Evolutionary conservation across 1,140 invertebrate species (phyloP), one percentile per base, ranked within the genome.

Genomic region (Pseudachorutes palmiensis): DNA sequence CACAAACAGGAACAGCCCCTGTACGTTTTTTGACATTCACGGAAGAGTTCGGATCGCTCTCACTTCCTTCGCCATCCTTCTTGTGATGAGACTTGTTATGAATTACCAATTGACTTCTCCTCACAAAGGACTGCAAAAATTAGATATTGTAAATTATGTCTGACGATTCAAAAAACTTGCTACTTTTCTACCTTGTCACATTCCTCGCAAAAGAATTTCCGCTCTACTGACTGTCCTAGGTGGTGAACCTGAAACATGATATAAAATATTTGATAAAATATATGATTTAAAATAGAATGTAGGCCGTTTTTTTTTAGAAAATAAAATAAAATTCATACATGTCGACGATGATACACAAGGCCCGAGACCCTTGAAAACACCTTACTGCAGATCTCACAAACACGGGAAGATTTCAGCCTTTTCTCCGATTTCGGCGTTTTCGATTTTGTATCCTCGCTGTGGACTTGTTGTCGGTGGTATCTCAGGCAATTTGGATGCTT

Each of bases 401-500:
- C 24, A 5, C 12, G 12, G 5, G 51, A 55, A 19, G 36, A 45
- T 45, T 45, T 19, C 9, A 19, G 19, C 19, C 19, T 55, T 12
- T 55, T 55, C 51, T 26, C 24, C 51, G 24, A 12, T 55, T 16
- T 24, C 51, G 19, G 36, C 19, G 5, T 41, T 41, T 19, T 41
- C 36, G 19, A 41, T 19, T 41, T 41, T 41, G 5, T 41, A 9
- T 19, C 36, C 19, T 41, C 36, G 51, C 24, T 26, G 51, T 55
- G 51, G 24, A 55, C 5, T 24, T 55, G 9, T 26, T 22, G 12
- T 16, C 51, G 51, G 24, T 55, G 51, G 24, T 55, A 55, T 55
- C 51, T 55, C 5, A 55, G 51, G 24, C 51, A 55, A 55, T 55
- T 55, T 12, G 51, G 51, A 55, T 55, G 51, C 24, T 55, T 14